Conservation (phyloP, 1,140 invertebrate species). For the Acyrthosiphon pisum region DNA sequence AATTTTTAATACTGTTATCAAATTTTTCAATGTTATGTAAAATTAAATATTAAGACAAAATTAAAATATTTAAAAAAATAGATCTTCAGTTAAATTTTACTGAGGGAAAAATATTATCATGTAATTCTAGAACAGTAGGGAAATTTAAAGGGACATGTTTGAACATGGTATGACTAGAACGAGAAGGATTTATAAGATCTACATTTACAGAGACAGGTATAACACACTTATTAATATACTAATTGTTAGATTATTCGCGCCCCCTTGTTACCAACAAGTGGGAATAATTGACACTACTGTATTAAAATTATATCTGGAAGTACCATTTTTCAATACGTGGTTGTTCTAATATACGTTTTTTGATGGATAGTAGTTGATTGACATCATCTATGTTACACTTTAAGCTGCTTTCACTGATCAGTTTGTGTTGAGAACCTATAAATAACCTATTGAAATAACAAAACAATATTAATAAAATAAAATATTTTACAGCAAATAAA, state of each 20-base stretch:
- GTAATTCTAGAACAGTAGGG: conserved; percentile 45
- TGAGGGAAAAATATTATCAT: conserved; percentile 58
- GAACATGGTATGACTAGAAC: neutral
- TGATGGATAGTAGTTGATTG: neutral
- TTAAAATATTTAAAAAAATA: neutral
- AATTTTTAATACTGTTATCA: neutral
- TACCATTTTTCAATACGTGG: conserved; percentile 13
- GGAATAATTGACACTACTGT: neutral
- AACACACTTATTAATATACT: neutral
- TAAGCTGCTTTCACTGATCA: neutral
- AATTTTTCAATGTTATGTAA: neutral
- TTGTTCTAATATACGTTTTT: neutral
- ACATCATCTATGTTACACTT: neutral
- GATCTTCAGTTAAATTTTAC: neutral
- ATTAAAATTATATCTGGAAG: neutral
- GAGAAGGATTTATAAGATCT: conserved; percentile 57
- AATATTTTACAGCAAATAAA: neutral
- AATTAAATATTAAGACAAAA: neutral
- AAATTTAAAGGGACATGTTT: conserved; percentile 47
- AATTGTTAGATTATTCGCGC: neutral
- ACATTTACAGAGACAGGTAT: conserved; percentile 60
- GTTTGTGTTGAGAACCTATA: neutral
- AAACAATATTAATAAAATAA: neutral
- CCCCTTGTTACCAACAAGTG: neutral
- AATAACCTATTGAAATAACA: neutral